Evolutionary conservation across 2,113 vertebrate species (phyloP).

Genomic region (Neogobius melanostomus): DNA sequence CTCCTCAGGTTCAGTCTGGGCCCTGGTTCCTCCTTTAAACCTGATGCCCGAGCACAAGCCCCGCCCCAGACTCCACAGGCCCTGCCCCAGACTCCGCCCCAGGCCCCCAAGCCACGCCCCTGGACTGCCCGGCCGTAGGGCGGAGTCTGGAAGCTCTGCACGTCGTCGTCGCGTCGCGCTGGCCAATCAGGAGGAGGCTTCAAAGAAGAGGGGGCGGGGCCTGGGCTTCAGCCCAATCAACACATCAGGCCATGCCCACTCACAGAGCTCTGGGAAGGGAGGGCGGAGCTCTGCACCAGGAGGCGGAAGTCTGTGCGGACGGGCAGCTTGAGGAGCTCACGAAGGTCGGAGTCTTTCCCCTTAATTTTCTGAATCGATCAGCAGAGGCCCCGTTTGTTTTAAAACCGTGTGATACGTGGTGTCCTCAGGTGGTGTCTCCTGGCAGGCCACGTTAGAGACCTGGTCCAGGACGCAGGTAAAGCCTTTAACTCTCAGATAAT

Average conservation of each 20-base stretch:
- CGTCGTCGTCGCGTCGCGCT: conserved; percentile 74
- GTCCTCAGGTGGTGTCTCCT: neutral
- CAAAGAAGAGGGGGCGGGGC: conserved; percentile 1
- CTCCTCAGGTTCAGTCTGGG: too few relatives aligned
- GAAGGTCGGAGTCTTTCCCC: neutral
- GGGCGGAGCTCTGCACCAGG: conserved; percentile 79
- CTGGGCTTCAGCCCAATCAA: conserved; percentile 69
- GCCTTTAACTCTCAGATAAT: neutral
- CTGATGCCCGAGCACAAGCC: too few relatives aligned
- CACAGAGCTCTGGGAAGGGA: conserved; percentile 81
- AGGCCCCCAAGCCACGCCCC: too few relatives aligned
- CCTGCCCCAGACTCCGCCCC: too few relatives aligned
- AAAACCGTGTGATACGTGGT: too few relatives aligned
- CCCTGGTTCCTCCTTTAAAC: too few relatives aligned
- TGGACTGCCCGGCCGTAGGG: too few relatives aligned
- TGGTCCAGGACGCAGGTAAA: neutral
- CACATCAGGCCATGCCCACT: conserved; percentile 65
- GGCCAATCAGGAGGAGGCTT: conserved; percentile 22
- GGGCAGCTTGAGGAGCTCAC: conserved; percentile 2
- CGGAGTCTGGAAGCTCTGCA: conserved; percentile 85
- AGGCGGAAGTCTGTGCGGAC: conserved; percentile 76
- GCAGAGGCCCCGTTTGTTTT: too few relatives aligned
- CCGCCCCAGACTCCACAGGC: too few relatives aligned
- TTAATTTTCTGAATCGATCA: neutral
- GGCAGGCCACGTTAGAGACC: neutral